These are phyloP conservation scores for Lithophane leautieri DNA, from an alignment of 2,888 invertebrate species.

Conservation along the genomic window DNA sequence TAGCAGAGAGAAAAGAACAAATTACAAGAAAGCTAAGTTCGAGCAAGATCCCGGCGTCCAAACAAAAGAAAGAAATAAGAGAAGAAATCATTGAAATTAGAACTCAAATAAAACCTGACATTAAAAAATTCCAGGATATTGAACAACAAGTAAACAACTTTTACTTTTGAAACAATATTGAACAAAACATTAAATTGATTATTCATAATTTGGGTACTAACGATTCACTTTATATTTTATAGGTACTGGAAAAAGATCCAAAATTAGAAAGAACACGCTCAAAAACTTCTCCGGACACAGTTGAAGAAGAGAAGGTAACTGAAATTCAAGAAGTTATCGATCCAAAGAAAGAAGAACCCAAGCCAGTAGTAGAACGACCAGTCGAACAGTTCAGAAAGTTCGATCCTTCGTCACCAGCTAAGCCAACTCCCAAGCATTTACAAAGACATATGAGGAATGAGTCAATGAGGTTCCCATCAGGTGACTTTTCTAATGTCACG, in stretches of 20 bases:
- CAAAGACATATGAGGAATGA: conserved; percentile 89
- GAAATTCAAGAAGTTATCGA: conserved; percentile 72
- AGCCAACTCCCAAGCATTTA: conserved; percentile 89
- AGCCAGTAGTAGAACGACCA: conserved; percentile 77
- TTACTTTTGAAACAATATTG: not conserved
- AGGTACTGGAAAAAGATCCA: conserved; percentile 84
- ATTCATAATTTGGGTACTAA: not conserved
- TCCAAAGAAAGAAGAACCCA: conserved; percentile 79
- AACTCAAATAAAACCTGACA: conserved; percentile 91
- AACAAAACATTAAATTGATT: conserved; percentile 35
- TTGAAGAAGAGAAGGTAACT: conserved; percentile 79
- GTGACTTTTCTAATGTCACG: conserved; percentile 89
- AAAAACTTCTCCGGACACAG: conserved; percentile 83
- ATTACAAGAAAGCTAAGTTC: conserved; percentile 93
- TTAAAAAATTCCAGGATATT: conserved; percentile 89
- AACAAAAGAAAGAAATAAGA: conserved; percentile 93
- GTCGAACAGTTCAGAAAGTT: conserved; percentile 86
- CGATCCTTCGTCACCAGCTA: conserved; percentile 86
- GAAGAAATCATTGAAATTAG: conserved; percentile 93
- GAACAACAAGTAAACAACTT: conserved; percentile 83
- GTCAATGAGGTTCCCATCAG: conserved; percentile 89
- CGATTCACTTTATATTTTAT: conserved; percentile 10
- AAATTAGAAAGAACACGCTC: conserved; percentile 83
- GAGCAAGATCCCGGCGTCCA: conserved; percentile 93
- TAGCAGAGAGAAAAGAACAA: conserved; percentile 94